Evolutionary conservation across 2,113 vertebrate genomes (phyloP), one percentile per base, ranked within the genome.

Genomic region (Chaetops frenatus): DNA sequence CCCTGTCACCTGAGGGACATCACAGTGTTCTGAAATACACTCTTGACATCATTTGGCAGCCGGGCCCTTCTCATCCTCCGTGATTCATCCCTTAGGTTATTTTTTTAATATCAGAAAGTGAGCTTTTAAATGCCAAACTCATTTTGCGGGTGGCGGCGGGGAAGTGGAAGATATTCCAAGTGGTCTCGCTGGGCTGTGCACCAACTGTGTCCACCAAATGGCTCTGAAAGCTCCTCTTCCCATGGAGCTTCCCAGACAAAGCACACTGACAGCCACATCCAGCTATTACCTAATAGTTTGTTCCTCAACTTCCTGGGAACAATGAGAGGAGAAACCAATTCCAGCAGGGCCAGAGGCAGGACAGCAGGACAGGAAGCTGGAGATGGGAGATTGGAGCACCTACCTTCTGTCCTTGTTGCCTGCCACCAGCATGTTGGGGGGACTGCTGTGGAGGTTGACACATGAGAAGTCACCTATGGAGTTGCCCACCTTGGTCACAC

Each of bases 351-450:
- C 95, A 95, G 92, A 12, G 85, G 93, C 13, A 91, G 91, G 91
- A 71, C 19, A 17, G 40, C 42, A 88, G 88, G 86, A 76, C 10
- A 17, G 45, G 16, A 44, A 58, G 56, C 4, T 83, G 73, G 92
- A 40, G 57, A 12, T 2, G 38, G 60, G 60, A 33, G 38, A 58
- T 13, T 44, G 35, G 48, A 31, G 53, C 28, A 98, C 97, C 2
- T 97, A 99, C 99, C 99, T 98, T 91, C 99, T 97, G 98, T 99
- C 99, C 96, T 98, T 99, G 98, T 99, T 99, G 91, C 99, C 99
- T 7, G 99, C 98, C 82, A 98, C 98, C 95, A 99, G 97, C 96
- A 99, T 98, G 96, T 98, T 97, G 56, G 98, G 98, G 42, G 98
- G 98, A 40, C 97, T 97, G 97, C 98, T 97, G 90, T 96, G 98